Percentiles rank a stretch among this genome's conserved stretches.
These are phyloP conservation scores for Osmerus eperlanus DNA, from an alignment of 2,113 vertebrate species.

Conservation along the genomic window DNA sequence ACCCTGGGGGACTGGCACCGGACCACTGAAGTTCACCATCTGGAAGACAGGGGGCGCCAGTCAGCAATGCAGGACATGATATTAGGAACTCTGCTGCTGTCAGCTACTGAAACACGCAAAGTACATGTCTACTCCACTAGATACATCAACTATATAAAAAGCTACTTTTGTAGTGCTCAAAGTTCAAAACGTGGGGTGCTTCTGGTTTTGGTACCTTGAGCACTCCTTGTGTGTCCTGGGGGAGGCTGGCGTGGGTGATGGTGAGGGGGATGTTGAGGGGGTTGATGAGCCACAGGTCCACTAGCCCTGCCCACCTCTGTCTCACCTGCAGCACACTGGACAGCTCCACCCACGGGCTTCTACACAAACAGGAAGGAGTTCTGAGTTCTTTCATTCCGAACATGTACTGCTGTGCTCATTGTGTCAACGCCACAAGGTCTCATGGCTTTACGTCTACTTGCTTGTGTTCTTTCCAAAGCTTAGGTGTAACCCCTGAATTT, in stretches of 20 bases:
- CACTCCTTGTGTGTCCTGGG: slow-evolving; percentile 71
- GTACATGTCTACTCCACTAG: not conserved
- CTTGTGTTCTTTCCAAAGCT: no score
- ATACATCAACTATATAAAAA: not conserved
- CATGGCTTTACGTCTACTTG: no score
- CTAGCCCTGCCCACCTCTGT: slow-evolving; percentile 69
- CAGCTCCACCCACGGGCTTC: slow-evolving; percentile 72
- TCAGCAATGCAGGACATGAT: not conserved
- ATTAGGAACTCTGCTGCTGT: not conserved
- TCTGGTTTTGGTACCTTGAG: slow-evolving; percentile 74
- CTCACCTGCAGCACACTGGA: slow-evolving; percentile 78
- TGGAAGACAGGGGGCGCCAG: not conserved
- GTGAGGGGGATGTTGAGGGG: slow-evolving; percentile 73
- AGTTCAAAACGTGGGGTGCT: no score
- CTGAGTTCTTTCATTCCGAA: no score
- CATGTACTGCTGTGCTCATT: no score
- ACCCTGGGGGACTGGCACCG: slow-evolving; percentile 77
- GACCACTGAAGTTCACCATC: slow-evolving; percentile 81
- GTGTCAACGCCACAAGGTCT: no score
- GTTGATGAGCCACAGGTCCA: slow-evolving; percentile 88
- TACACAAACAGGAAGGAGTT: slow-evolving; percentile 34
- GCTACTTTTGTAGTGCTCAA: no score
- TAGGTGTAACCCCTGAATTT: no score
- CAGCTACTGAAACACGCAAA: no score
- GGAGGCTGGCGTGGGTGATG: slow-evolving; percentile 76